phyloP scores from a whole-genome alignment of 2,797 vertebrate species.

The Carapus acus region DNA sequence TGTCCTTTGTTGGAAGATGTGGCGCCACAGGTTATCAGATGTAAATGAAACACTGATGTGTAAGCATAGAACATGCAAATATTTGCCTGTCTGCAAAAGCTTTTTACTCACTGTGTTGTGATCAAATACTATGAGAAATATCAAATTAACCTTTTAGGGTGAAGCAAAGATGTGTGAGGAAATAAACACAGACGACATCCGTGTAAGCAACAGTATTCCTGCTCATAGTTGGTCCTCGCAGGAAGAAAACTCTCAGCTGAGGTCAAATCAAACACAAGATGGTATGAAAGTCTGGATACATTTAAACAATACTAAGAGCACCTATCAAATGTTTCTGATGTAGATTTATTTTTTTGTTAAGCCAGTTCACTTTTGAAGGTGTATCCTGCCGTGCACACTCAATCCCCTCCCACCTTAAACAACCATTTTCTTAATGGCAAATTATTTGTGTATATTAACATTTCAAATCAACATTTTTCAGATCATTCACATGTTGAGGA shows the following conservation, averaged over 20 bases:
- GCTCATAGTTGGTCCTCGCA: slow-evolving; percentile 16
- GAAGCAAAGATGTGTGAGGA: slow-evolving; percentile 22
- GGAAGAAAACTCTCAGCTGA: slow-evolving; percentile 15
- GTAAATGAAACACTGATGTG: no score
- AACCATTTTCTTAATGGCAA: not conserved
- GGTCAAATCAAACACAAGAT: slow-evolving; percentile 9
- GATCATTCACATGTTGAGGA: slow-evolving; percentile 29
- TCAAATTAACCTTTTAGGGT: slow-evolving; percentile 23
- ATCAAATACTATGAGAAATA: slow-evolving; percentile 4
- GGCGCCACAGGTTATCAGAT: no score
- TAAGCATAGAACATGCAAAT: no score
- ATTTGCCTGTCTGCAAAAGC: no score
- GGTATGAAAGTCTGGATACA: not conserved
- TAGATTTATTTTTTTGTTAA: no score
- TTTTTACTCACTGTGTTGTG: no score
- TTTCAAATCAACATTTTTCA: slow-evolving; percentile 28
- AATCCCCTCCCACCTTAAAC: no score
- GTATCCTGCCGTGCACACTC: no score
- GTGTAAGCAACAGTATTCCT: slow-evolving; percentile 23
- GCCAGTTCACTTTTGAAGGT: no score
- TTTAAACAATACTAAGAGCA: no score
- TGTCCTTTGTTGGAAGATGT: no score
- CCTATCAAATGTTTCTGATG: no score
- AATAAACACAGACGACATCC: slow-evolving; percentile 28
- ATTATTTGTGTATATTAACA: slow-evolving; percentile 38